Conservation (phyloP, 2,888 invertebrate species). For the Nasonovia ribisnigri region DNA sequence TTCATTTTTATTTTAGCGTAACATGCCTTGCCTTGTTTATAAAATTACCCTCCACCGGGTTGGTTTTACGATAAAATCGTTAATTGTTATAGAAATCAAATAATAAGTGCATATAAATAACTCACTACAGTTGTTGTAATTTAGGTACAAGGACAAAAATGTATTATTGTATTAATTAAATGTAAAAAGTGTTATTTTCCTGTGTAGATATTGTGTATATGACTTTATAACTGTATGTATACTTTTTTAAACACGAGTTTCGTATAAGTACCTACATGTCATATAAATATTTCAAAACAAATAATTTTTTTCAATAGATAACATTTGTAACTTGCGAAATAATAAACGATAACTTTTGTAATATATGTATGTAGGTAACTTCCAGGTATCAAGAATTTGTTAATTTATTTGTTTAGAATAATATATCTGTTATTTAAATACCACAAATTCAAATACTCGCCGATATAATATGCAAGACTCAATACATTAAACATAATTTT, state of each 20-base stretch:
- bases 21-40: background rate
- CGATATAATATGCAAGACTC: background rate
- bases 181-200: background rate
- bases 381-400: background rate
- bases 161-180: background rate
- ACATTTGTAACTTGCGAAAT: background rate
- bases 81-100: constrained; percentile 29
- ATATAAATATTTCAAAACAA: background rate
- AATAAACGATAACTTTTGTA: background rate
- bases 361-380: background rate
- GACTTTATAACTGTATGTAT: background rate
- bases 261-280: background rate
- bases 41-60: constrained; percentile 23
- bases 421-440: background rate
- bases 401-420: background rate
- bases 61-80: constrained; percentile 51
- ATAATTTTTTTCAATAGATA: background rate
- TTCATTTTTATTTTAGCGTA: background rate
- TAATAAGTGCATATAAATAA: background rate
- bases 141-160: background rate
- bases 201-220: background rate
- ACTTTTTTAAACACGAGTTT: background rate
- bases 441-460: background rate
- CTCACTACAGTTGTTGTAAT: background rate
- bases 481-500: background rate